Percentiles rank a stretch among this genome's conserved stretches.
Evolutionary conservation across 2,888 invertebrate species (phyloP).

Genomic region (Hyposoter didymator): DNA sequence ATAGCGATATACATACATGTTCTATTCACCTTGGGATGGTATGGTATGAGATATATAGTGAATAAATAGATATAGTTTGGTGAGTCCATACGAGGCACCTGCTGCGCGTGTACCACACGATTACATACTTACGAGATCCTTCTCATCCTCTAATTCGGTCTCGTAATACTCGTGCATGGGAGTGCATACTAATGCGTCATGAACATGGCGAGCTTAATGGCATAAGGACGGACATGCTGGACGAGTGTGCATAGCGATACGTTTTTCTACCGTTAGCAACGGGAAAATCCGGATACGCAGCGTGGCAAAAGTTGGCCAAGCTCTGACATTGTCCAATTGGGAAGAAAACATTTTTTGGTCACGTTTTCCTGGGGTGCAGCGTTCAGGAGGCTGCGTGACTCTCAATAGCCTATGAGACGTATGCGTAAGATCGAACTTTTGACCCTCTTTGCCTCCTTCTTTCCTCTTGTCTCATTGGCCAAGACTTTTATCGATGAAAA

Average conservation of each 20-base stretch:
- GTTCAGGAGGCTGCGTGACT: background rate
- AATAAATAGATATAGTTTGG: conserved; percentile 22
- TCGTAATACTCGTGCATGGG: conserved; percentile 63
- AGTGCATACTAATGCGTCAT: conserved; percentile 60
- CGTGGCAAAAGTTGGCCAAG: background rate
- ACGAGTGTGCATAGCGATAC: background rate
- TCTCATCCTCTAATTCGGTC: conserved; percentile 32
- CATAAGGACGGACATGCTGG: background rate
- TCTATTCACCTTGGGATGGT: conserved; percentile 36
- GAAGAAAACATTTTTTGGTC: background rate
- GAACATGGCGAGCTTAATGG: background rate
- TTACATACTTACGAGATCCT: conserved; percentile 58
- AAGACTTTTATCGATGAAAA: background rate
- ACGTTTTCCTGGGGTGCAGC: background rate
- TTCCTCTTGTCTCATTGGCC: background rate
- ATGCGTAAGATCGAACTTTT: background rate
- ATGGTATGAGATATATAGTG: background rate
- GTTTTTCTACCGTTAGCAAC: background rate
- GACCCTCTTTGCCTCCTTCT: background rate
- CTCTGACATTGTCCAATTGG: background rate
- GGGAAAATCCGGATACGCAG: background rate
- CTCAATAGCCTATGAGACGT: background rate
- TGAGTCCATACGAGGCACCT: conserved; percentile 60
- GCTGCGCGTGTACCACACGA: conserved; percentile 63
- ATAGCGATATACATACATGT: conserved; percentile 59